phyloP scores from a whole-genome alignment of 1,140 invertebrate genomes.

The Sitobion miscanthi region DNA sequence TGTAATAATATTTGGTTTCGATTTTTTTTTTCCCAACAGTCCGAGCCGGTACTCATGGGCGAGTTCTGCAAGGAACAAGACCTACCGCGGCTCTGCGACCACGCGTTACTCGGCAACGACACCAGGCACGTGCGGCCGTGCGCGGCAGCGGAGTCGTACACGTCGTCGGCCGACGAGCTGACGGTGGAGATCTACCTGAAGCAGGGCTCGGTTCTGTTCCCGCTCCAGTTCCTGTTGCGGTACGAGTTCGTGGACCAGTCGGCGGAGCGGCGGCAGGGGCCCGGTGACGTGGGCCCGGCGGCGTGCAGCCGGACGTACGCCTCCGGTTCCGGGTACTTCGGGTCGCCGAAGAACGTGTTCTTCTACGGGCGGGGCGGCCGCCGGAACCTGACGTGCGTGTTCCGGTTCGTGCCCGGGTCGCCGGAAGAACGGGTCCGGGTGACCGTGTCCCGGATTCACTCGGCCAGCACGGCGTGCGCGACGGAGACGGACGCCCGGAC shows the following conservation, averaged over 20 bases:
- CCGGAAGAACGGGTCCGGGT: constrained; percentile 64
- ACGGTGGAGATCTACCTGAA: constrained; percentile 76
- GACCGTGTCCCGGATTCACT: neutral
- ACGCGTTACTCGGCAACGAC: constrained; percentile 75
- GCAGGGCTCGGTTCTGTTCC: constrained; percentile 78
- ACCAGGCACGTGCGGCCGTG: constrained; percentile 78
- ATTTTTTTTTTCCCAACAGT: constrained; percentile 56
- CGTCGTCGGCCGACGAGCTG: constrained; percentile 73
- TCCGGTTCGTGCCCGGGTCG: constrained; percentile 75
- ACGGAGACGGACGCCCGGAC: constrained; percentile 72
- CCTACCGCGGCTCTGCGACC: constrained; percentile 76
- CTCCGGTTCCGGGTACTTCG: constrained; percentile 65
- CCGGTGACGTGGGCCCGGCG: constrained; percentile 63
- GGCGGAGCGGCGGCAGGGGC: constrained; percentile 64
- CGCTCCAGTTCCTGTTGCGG: constrained; percentile 76
- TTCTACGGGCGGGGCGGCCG: constrained; percentile 80
- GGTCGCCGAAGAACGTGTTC: constrained; percentile 80
- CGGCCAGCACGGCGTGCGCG: constrained; percentile 64
- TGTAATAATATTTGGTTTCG: neutral
- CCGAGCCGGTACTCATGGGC: constrained; percentile 70
- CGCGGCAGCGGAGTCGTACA: constrained; percentile 77
- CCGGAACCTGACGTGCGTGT: constrained; percentile 75
- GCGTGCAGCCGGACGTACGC: constrained; percentile 70
- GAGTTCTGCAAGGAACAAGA: constrained; percentile 72
- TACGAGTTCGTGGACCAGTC: constrained; percentile 77